phyloP scores from a whole-genome alignment of 1,140 invertebrate species.

The Agrypnia vestita region DNA sequence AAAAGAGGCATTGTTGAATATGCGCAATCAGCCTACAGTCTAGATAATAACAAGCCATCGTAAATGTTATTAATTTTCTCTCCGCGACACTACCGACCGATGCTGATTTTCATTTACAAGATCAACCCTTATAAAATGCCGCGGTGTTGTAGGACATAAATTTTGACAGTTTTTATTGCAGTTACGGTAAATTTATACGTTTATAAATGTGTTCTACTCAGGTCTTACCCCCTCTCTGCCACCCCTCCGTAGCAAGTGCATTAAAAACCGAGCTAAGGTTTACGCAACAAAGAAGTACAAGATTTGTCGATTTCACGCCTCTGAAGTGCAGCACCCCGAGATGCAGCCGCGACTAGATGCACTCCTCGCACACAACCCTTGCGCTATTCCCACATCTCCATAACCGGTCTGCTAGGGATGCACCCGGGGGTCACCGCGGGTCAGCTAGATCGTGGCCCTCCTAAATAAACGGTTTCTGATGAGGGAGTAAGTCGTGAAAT shows the following conservation, averaged over 20 bases:
- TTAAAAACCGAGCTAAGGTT: constrained; percentile 55
- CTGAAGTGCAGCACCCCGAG: constrained; percentile 41
- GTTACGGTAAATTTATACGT: constrained; percentile 21
- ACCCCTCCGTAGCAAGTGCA: constrained; percentile 10
- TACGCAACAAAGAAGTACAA: constrained; percentile 56
- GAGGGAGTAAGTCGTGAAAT: no score
- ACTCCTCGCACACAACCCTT: neutral
- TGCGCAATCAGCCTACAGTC: no score
- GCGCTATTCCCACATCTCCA: constrained; percentile 34
- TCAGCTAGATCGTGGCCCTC: neutral
- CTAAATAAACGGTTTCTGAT: neutral
- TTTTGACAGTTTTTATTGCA: constrained; percentile 5
- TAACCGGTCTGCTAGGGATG: constrained; percentile 50
- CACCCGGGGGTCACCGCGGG: neutral
- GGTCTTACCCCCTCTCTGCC: neutral
- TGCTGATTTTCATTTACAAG: no score
- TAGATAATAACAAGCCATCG: no score
- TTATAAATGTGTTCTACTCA: neutral
- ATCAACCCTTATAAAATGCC: no score
- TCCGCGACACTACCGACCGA: no score
- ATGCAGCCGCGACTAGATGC: constrained; percentile 21
- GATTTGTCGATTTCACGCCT: constrained; percentile 58
- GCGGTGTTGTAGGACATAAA: no score
- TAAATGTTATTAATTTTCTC: no score
- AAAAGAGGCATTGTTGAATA: no score